Conservation (phyloP, 2,113 vertebrate genomes). For the Pleuronectes platessa region DNA sequence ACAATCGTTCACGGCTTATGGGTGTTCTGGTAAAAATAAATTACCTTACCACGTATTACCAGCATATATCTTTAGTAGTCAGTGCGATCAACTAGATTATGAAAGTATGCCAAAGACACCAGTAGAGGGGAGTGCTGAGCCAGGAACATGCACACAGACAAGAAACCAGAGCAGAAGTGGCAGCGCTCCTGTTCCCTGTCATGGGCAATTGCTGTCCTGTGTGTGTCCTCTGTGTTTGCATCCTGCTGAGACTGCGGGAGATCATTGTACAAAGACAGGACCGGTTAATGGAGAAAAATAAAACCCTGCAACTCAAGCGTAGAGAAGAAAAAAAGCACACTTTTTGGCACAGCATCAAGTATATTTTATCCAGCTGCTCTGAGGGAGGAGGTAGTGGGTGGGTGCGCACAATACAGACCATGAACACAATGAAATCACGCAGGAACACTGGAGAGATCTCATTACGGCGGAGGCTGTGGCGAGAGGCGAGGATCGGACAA, state of each 20-base stretch:
- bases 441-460: conserved; percentile 52
- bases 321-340: conserved; percentile 42
- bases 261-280: conserved; percentile 58
- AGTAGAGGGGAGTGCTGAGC: conserved; percentile 53
- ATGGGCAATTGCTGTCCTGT: conserved; percentile 49
- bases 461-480: conserved; percentile 40
- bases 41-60: neutral
- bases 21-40: conserved; percentile 10
- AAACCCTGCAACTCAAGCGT: conserved; percentile 52
- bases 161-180: conserved; percentile 58
- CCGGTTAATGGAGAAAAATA: conserved; percentile 64
- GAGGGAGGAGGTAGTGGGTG: conserved; percentile 56
- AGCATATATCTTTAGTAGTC: neutral
- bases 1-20: neutral
- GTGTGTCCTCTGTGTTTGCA: conserved; percentile 47
- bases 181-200: conserved; percentile 62
- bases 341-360: conserved; percentile 65
- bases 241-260: conserved; percentile 61
- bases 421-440: conserved; percentile 67
- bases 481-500: conserved; percentile 27
- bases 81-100: neutral
- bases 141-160: conserved; percentile 17
- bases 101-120: conserved; percentile 12
- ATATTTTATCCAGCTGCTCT: conserved; percentile 72
- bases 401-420: conserved; percentile 50